A percentile compares a stretch with the other conserved stretches of the same genome.
Evolutionary conservation across 64 coral and sea anemone species (phyloP).

Genomic region (Porites australiensis): DNA sequence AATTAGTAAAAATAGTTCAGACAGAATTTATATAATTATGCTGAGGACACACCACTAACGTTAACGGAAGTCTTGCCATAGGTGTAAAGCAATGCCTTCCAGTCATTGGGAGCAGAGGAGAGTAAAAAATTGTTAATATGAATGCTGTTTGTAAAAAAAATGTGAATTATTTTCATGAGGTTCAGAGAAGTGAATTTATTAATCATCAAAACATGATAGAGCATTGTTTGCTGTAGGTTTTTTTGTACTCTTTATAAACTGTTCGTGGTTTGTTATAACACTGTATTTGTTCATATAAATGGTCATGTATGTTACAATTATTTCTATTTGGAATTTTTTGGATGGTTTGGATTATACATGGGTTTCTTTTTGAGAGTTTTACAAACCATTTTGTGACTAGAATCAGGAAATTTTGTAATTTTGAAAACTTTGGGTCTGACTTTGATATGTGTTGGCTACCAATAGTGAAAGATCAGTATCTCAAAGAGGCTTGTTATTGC

Average conservation of each 20-base stretch:
- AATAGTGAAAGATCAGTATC: too few species aligned
- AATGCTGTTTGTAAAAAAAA: slow-evolving; percentile 45
- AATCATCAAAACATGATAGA: not conserved
- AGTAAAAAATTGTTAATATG: slow-evolving; percentile 20
- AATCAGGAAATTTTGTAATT: too few species aligned
- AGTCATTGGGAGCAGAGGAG: not conserved
- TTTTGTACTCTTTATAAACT: not conserved
- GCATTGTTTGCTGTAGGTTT: not conserved
- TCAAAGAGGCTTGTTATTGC: too few species aligned
- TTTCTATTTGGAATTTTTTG: too few species aligned
- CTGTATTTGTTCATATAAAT: not conserved
- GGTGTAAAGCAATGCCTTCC: slow-evolving; percentile 22
- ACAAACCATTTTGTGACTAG: too few species aligned
- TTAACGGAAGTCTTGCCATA: slow-evolving; percentile 14
- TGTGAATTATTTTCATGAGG: slow-evolving; percentile 30
- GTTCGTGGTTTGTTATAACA: not conserved
- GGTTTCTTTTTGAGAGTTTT: too few species aligned
- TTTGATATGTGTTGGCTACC: too few species aligned
- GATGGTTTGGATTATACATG: too few species aligned
- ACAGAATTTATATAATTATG: not conserved
- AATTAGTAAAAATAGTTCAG: slow-evolving; percentile 3
- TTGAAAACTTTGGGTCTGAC: too few species aligned
- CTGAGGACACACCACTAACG: not conserved
- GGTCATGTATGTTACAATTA: not conserved
- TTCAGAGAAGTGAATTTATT: not conserved